Evolutionary conservation across 2,113 vertebrate genomes (phyloP), one percentile per base, ranked within the genome.

Genomic region (Collichthys lucidus): DNA sequence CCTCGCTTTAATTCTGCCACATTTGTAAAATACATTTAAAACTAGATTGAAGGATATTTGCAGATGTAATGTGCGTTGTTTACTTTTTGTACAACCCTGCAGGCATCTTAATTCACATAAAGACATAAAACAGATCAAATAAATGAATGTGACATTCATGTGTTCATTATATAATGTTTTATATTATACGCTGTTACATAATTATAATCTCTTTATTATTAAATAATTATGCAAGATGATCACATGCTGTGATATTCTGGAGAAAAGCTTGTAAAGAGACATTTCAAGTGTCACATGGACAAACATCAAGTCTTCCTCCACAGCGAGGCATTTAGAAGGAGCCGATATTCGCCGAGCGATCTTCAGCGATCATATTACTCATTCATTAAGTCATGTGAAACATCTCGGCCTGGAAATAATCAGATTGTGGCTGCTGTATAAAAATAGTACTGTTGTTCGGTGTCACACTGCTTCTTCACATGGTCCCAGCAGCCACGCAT

Each of bases 381-480:
- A 84, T 85, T 89, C 78, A 84, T 79, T 40, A 74, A 90, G 88
- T 91, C 91, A 91, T 91, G 86, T 88, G 87, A 91, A 79, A 29
- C 20, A 72, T 84, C 66, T 84, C 83, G 81, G 68, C 76, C 26
- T 47, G 26, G 42, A 85, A 79, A 91, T 75, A 83, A 87, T 88
- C 83, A 83, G 79, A 91, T 80, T 56, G 75, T 77, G 64, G 74
- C 44, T 63, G 42, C 81, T 74, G 87, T 66, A 71, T 82, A 87
- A 93, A 92, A 92, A 94, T 75, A 92, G 87, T 83, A n/a, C 80
- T 56, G 88, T 89, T 92, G 90, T 94, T 90, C 83, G 70, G 84
- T 77, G 85, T 85, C 84, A 89, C 77, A 82, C 84, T 86, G 85
- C 67, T 67, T 84, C 78, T 91, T 90, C 84, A 89, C 90, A 80